phyloP scores from a whole-genome alignment of 2,113 vertebrate species.

The Cynoglossus semilaevis region DNA sequence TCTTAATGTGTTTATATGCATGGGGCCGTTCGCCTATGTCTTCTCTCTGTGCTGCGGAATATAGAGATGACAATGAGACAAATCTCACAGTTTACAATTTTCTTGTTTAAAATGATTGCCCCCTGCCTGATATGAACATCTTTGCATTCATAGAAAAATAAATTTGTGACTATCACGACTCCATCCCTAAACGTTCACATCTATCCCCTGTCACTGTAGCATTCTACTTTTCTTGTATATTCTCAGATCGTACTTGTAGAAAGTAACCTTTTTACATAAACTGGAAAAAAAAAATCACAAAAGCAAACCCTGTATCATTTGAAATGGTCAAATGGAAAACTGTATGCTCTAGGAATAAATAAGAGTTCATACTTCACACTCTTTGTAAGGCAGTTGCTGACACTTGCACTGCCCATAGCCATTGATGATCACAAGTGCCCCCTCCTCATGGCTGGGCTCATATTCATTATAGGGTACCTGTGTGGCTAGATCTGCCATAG shows the following conservation, averaged over 20 bases:
- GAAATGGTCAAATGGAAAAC: conserved; percentile 79
- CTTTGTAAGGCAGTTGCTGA: conserved; percentile 99
- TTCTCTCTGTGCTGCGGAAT: conserved; percentile 74
- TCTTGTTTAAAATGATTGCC: conserved; percentile 75
- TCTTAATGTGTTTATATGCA: conserved; percentile 62
- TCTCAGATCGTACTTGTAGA: conserved; percentile 71
- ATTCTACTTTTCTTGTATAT: conserved; percentile 54
- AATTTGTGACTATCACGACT: conserved; percentile 76
- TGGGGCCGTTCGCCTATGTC: conserved; percentile 64
- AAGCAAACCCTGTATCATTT: conserved; percentile 81
- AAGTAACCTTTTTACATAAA: conserved; percentile 72
- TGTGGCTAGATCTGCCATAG: conserved; percentile 94
- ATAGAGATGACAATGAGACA: conserved; percentile 71
- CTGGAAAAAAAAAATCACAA: conserved; percentile 64
- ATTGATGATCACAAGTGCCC: conserved; percentile 97
- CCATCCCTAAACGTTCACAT: conserved; percentile 52
- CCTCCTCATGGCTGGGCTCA: conserved; percentile 93
- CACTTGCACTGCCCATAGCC: conserved; percentile 99
- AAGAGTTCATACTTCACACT: conserved; percentile 97
- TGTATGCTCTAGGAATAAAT: conserved; percentile 77
- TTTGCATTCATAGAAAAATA: conserved; percentile 82
- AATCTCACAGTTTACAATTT: conserved; percentile 72
- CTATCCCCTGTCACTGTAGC: conserved; percentile 53
- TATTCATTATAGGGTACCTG: conserved; percentile 98
- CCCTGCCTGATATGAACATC: conserved; percentile 76